These are phyloP conservation scores for Rhagoletis pomonella DNA, from an alignment of 1,140 invertebrate genomes.

Conservation along the genomic window DNA sequence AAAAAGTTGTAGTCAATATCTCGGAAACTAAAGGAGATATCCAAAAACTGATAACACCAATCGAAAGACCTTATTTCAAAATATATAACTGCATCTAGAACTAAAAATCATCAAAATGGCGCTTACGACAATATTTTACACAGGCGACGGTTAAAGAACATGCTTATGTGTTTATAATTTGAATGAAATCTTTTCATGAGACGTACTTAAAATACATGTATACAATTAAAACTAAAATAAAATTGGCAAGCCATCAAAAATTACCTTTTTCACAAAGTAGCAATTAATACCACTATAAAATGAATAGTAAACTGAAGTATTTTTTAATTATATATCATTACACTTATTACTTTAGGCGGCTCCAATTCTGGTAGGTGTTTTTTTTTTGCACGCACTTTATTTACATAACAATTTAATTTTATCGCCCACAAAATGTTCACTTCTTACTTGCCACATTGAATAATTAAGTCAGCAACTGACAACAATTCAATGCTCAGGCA, in stretches of 20 bases:
- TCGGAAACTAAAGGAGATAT: too few relatives aligned
- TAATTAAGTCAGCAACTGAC: slow-evolving; percentile 11
- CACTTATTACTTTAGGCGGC: background rate
- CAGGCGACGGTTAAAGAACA: too few relatives aligned
- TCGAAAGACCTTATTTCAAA: too few relatives aligned
- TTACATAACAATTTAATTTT: background rate
- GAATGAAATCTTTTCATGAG: too few relatives aligned
- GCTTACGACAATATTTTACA: too few relatives aligned
- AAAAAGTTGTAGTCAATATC: too few relatives aligned
- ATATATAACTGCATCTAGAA: too few relatives aligned
- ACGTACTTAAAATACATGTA: too few relatives aligned
- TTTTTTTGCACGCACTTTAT: background rate
- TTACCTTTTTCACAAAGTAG: slow-evolving; percentile 11
- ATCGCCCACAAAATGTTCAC: background rate
- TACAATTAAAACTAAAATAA: background rate
- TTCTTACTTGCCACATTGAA: background rate
- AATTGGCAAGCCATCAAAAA: slow-evolving; percentile 11
- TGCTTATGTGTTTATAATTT: too few relatives aligned
- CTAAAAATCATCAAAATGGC: too few relatives aligned
- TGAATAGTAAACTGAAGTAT: slow-evolving; percentile 15
- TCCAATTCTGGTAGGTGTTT: background rate
- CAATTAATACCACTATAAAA: slow-evolving; percentile 22
- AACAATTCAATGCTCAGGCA: background rate
- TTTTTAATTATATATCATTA: background rate
- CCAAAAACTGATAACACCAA: too few relatives aligned